Evolutionary conservation across 2,888 invertebrate species (phyloP).

Genomic region (Dendrolimus houi): DNA sequence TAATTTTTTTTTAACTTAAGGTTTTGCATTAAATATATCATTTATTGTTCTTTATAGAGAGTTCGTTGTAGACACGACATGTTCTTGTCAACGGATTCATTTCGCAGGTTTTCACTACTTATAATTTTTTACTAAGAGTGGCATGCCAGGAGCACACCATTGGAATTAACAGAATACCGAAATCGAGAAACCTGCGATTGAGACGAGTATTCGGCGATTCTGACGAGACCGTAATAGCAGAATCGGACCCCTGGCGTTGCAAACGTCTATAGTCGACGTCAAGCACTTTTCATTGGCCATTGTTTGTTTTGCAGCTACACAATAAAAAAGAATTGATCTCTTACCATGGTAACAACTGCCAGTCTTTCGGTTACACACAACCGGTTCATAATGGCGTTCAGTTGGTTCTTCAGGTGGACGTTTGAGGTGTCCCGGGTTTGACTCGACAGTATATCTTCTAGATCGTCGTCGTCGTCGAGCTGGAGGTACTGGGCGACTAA

Average conservation of each 20-base stretch:
- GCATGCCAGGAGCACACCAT: too few species aligned
- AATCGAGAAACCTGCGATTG: too few species aligned
- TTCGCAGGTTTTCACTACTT: too few species aligned
- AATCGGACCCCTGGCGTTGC: not conserved
- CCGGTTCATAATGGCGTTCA: conserved; percentile 33
- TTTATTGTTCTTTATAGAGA: too few species aligned
- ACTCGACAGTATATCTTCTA: conserved; percentile 51
- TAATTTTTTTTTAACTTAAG: too few species aligned
- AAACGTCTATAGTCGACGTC: not conserved
- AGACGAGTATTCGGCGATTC: too few species aligned
- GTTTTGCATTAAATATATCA: too few species aligned
- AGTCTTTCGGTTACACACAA: conserved; percentile 37
- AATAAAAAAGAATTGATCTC: not conserved
- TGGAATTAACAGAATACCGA: too few species aligned
- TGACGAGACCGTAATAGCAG: too few species aligned
- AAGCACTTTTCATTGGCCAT: not conserved
- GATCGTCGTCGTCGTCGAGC: conserved; percentile 35
- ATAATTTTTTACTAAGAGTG: too few species aligned
- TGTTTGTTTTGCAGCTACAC: not conserved
- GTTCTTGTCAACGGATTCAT: too few species aligned
- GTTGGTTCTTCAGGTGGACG: conserved; percentile 36
- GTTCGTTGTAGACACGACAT: too few species aligned
- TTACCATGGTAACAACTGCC: conserved; percentile 39
- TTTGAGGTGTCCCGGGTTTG: conserved; percentile 34
- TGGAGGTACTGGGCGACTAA: conserved; percentile 48